These are phyloP conservation scores for Caenorhabditis sp. DNA, from an alignment of 2,888 invertebrate genomes.

Conservation along the genomic window DNA sequence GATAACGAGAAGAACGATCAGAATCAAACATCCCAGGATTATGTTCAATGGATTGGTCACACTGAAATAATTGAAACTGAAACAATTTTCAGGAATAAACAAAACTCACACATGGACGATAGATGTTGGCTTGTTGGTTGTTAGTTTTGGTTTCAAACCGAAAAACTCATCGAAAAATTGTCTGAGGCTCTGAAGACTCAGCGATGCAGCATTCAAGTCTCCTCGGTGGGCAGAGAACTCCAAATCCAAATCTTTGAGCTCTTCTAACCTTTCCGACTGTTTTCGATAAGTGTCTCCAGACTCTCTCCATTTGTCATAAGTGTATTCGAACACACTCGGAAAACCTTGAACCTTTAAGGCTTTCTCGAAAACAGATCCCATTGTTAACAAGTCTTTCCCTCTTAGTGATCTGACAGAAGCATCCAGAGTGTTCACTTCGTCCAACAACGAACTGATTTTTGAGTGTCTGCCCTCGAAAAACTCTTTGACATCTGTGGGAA, in stretches of 20 bases:
- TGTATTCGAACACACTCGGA: not conserved
- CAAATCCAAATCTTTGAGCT: not conserved
- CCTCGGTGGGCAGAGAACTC: not conserved
- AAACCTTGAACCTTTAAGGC: constrained; percentile 2
- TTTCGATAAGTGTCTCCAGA: not conserved
- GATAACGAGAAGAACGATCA: not conserved
- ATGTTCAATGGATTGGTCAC: not conserved
- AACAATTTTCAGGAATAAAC: not conserved
- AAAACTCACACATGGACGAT: not conserved
- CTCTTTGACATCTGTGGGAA: not conserved
- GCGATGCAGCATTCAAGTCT: constrained; percentile 3
- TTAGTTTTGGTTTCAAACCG: not conserved
- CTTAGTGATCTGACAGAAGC: not conserved
- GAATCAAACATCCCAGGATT: not conserved
- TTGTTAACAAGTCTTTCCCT: not conserved
- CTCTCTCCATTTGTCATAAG: not conserved
- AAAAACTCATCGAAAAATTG: not conserved
- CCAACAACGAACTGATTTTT: not conserved
- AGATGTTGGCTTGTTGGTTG: not conserved
- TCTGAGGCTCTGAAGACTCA: not conserved
- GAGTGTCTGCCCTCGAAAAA: not conserved
- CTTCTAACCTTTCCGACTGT: not conserved
- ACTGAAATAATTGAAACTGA: not conserved
- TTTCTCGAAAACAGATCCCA: constrained; percentile 3
- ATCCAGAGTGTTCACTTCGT: not conserved